phyloP scores from a whole-genome alignment of 2,113 vertebrate species.

The Ptychochromis oligacanthus region DNA sequence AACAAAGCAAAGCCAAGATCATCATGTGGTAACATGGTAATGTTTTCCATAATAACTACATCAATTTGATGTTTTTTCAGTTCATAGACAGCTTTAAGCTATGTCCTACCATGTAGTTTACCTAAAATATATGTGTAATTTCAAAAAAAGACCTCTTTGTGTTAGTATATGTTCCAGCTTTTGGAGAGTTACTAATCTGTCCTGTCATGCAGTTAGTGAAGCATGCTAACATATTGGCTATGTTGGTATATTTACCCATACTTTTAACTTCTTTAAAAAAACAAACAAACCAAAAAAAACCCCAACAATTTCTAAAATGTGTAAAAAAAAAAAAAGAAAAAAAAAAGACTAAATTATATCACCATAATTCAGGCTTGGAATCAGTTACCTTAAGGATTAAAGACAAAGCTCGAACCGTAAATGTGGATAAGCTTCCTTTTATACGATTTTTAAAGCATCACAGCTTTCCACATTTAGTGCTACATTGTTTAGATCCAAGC shows the following conservation, averaged over 20 bases:
- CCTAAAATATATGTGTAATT: not conserved
- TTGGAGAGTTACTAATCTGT: not conserved
- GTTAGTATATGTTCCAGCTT: not conserved
- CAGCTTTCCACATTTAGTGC: not conserved
- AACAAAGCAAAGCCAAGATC: not conserved
- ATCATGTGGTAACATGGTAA: not conserved
- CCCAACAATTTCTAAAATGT: not conserved
- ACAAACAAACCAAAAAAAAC: not conserved
- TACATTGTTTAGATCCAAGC: no score
- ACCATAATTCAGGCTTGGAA: not conserved
- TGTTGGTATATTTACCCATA: not conserved
- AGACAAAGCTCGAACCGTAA: not conserved
- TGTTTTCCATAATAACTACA: not conserved
- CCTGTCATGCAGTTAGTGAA: not conserved
- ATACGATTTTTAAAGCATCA: not conserved
- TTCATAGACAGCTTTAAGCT: not conserved
- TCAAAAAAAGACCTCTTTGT: not conserved
- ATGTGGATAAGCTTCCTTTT: not conserved
- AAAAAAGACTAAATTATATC: not conserved
- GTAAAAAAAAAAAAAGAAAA: no score
- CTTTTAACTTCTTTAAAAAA: not conserved
- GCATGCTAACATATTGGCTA: not conserved
- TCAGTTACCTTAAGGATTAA: not conserved
- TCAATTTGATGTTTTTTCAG: not conserved
- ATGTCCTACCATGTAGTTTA: not conserved